phyloP scores from a whole-genome alignment of 2,888 invertebrate species.

The Oxycera nigricornis region DNA sequence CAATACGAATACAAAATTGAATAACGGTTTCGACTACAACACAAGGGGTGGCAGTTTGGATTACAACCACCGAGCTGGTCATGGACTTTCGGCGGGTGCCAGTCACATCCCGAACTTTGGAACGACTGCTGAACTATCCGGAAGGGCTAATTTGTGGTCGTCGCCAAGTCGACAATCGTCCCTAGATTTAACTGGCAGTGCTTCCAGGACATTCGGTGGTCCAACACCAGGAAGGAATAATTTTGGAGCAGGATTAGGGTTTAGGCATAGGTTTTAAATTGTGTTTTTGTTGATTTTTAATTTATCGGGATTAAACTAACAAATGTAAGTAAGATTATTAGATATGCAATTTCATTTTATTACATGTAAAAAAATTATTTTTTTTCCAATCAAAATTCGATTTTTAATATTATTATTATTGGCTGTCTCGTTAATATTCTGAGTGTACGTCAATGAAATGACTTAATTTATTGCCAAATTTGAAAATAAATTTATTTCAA shows the following conservation, averaged over 20 bases:
- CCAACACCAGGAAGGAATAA: slow-evolving; percentile 49
- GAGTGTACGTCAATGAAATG: too few species aligned
- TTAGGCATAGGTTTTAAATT: slow-evolving; percentile 50
- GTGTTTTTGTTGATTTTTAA: not conserved
- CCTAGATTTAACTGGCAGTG: slow-evolving; percentile 53
- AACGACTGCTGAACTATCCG: slow-evolving; percentile 50
- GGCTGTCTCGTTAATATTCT: too few species aligned
- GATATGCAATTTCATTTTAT: not conserved
- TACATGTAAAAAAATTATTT: too few species aligned
- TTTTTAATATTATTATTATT: too few species aligned
- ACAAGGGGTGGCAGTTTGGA: slow-evolving; percentile 53
- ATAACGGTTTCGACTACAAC: slow-evolving; percentile 52
- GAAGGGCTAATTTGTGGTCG: slow-evolving; percentile 52
- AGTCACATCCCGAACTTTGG: slow-evolving; percentile 52
- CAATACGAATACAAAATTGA: slow-evolving; percentile 50
- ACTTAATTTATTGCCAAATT: too few species aligned
- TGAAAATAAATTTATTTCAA: too few species aligned
- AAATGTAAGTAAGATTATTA: not conserved
- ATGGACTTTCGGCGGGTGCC: slow-evolving; percentile 52
- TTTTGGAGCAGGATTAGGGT: slow-evolving; percentile 50
- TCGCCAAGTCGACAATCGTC: slow-evolving; percentile 52
- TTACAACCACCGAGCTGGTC: slow-evolving; percentile 50
- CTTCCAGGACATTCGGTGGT: slow-evolving; percentile 51
- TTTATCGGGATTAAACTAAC: not conserved
- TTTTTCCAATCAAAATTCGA: too few species aligned